A percentile compares a stretch with the other conserved stretches of the same genome.
phyloP scores from a whole-genome alignment of 2,797 vertebrate species.

The Periophthalmus magnuspinnatus region DNA sequence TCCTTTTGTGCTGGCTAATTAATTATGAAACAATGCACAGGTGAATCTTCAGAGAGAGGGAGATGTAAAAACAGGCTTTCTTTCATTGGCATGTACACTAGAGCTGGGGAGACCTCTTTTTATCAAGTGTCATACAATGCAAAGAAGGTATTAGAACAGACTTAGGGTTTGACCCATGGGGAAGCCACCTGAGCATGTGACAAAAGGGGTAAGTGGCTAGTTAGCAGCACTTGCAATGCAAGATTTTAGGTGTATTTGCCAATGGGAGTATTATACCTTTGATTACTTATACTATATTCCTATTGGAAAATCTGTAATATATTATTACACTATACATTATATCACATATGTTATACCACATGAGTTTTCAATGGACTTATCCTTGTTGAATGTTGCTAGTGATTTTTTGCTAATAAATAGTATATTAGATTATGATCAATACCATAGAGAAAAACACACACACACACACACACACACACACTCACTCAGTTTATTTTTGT shows the following conservation, averaged over 20 bases:
- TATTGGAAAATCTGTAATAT: neutral
- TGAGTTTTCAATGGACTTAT: no score
- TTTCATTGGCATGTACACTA: slow-evolving; percentile 40
- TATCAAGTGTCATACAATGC: slow-evolving; percentile 53
- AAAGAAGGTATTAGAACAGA: slow-evolving; percentile 35
- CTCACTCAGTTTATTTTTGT: no score
- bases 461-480: no score
- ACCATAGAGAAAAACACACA: no score
- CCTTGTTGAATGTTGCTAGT: no score
- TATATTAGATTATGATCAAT: no score
- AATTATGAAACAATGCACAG: slow-evolving; percentile 79
- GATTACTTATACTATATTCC: neutral
- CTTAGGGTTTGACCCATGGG: slow-evolving; percentile 21
- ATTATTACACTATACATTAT: neutral
- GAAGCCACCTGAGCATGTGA: slow-evolving; percentile 20
- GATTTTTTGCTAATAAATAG: no score
- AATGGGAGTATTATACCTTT: neutral
- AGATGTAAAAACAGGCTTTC: slow-evolving; percentile 60
- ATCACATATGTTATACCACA: no score
- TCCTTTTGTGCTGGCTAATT: slow-evolving; percentile 75
- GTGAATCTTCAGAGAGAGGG: slow-evolving; percentile 69
- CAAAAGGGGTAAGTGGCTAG: slow-evolving; percentile 13
- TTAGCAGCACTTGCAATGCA: neutral
- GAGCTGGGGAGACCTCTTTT: slow-evolving; percentile 48
- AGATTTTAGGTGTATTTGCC: neutral